A percentile compares a stretch with the other conserved stretches of the same genome.
These are phyloP conservation scores for Rhopalosiphum padi DNA, from an alignment of 1,140 invertebrate genomes.

Conservation along the genomic window DNA sequence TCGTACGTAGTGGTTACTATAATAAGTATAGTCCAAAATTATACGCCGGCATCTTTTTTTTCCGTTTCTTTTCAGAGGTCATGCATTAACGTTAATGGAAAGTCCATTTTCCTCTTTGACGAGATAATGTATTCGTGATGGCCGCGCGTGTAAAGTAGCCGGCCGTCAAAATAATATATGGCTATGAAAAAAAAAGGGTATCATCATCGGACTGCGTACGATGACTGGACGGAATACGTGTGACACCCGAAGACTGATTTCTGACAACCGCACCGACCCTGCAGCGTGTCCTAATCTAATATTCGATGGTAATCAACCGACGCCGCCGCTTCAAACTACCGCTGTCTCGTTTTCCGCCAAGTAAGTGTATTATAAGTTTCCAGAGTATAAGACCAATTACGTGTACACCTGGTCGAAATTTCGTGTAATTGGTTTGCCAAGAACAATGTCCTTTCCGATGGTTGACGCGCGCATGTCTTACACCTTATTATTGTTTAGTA, in stretches of 20 bases:
- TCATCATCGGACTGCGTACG: slow-evolving; percentile 25
- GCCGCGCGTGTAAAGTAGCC: slow-evolving; percentile 43
- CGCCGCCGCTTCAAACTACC: background rate
- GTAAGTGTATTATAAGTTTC: slow-evolving; percentile 17
- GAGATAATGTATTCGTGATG: slow-evolving; percentile 58
- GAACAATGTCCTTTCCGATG: slow-evolving; percentile 1
- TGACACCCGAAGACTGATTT: slow-evolving; percentile 52
- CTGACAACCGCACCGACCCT: slow-evolving; percentile 34
- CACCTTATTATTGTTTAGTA: background rate
- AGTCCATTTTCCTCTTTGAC: slow-evolving; percentile 54
- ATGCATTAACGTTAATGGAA: slow-evolving; percentile 56
- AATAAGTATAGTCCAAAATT: slow-evolving; percentile 42
- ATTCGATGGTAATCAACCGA: slow-evolving; percentile 40
- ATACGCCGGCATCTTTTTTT: slow-evolving; percentile 52
- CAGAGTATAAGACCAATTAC: slow-evolving; percentile 8
- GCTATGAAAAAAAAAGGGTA: slow-evolving; percentile 46
- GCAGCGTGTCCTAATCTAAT: background rate
- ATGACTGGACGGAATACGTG: slow-evolving; percentile 54
- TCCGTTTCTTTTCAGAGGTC: slow-evolving; percentile 15
- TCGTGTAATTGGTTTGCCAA: slow-evolving; percentile 10
- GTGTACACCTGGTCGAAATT: background rate
- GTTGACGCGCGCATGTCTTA: background rate
- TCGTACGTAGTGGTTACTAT: background rate
- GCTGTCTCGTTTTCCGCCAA: slow-evolving; percentile 5
- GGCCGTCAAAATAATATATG: slow-evolving; percentile 26